phyloP scores from a whole-genome alignment of 2,797 vertebrate species.

The Leontopithecus rosalia region DNA sequence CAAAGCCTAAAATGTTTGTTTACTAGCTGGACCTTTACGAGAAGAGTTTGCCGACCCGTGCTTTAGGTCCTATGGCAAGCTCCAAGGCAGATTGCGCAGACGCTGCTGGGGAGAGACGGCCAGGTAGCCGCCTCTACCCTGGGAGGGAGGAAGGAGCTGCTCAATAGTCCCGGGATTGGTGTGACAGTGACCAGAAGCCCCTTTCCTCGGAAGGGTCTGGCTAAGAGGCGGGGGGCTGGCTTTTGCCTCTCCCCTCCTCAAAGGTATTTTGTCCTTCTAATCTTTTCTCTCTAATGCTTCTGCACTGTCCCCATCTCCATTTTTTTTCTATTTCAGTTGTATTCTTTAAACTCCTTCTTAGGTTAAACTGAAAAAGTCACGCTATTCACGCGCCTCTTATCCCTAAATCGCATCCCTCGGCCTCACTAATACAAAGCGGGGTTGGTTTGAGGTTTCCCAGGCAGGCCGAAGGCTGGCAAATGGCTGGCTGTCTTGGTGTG shows the following conservation, averaged over 20 bases:
- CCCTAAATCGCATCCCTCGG: neutral
- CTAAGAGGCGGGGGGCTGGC: neutral
- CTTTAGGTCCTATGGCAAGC: neutral
- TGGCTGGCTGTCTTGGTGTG: rapidly evolving
- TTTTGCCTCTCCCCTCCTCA: neutral
- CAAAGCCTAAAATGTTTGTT: neutral
- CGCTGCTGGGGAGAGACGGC: neutral
- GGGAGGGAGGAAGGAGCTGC: neutral
- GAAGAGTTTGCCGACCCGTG: neutral
- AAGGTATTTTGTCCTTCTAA: neutral
- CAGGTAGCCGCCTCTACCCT: neutral
- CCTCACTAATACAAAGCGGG: neutral
- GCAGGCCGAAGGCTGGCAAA: neutral
- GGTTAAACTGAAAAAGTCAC: neutral
- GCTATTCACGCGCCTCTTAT: neutral
- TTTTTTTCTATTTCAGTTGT: neutral
- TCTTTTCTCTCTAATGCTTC: neutral
- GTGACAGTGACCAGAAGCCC: neutral
- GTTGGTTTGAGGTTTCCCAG: neutral
- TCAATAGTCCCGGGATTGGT: neutral
- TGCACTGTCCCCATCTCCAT: neutral
- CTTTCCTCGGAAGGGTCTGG: neutral
- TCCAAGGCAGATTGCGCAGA: neutral
- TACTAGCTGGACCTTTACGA: neutral
- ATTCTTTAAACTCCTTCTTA: neutral